A percentile compares a stretch with the other conserved stretches of the same genome.
phyloP scores from a whole-genome alignment of 1,140 invertebrate species.

The Tigriopus japonicus region DNA sequence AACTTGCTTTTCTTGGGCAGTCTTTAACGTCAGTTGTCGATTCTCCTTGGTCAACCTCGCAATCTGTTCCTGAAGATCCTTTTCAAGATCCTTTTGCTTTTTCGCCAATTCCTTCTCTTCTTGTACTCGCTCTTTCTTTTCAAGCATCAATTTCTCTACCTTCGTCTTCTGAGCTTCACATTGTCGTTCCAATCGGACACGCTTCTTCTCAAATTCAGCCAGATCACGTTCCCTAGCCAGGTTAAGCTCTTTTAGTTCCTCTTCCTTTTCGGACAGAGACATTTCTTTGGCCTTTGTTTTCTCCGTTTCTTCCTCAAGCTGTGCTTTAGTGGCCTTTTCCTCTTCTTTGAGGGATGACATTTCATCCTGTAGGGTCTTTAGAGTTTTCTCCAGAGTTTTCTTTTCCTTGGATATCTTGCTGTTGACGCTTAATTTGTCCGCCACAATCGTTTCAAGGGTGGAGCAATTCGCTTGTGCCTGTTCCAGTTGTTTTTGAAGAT shows the following conservation, averaged over 20 bases:
- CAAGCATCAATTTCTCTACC: neutral
- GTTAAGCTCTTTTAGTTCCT: neutral
- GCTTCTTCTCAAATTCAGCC: neutral
- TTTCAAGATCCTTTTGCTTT: neutral
- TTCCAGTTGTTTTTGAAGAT: slow-evolving; percentile 3
- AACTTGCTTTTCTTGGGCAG: neutral
- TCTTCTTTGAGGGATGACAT: neutral
- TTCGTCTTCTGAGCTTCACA: neutral
- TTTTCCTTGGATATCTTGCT: neutral
- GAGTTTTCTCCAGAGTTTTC: neutral
- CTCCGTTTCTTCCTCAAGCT: slow-evolving; percentile 2
- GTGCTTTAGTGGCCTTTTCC: neutral
- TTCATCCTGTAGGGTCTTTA: slow-evolving; percentile 5
- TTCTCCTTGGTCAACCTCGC: slow-evolving; percentile 3
- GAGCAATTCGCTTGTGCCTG: neutral
- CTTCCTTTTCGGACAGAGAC: neutral
- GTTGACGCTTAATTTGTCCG: neutral
- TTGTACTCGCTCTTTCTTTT: neutral
- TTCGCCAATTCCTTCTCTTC: neutral
- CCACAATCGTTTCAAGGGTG: neutral
- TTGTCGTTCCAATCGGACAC: neutral
- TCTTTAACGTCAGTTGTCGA: neutral
- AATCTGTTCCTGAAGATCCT: neutral
- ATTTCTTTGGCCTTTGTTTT: neutral
- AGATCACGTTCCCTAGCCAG: neutral